A percentile compares a stretch with the other conserved stretches of the same genome.
phyloP scores from a whole-genome alignment of 2,797 vertebrate species.

The Psittacula echo region DNA sequence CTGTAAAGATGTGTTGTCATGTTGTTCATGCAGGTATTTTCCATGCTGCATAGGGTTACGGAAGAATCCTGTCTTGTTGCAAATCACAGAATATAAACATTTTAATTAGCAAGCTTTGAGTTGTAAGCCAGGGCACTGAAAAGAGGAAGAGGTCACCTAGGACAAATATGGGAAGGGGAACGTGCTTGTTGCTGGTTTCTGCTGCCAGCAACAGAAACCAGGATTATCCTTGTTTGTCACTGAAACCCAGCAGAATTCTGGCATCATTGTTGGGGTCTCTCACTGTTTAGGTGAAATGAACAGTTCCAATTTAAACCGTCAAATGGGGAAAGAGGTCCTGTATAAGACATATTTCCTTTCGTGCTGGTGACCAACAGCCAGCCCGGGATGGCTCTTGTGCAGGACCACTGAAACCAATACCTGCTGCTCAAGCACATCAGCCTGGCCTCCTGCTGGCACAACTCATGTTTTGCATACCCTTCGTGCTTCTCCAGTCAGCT shows the following conservation, averaged over 20 bases:
- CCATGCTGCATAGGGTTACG: background rate
- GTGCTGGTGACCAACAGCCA: background rate
- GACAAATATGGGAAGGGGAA: background rate
- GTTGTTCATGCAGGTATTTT: background rate
- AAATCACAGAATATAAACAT: background rate
- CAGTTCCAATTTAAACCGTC: background rate
- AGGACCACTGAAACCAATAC: background rate
- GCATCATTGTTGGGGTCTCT: background rate
- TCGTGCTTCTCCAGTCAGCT: conserved; percentile 12
- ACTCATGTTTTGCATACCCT: conserved; percentile 11
- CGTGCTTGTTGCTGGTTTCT: background rate
- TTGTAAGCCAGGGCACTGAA: background rate
- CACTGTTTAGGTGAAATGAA: background rate
- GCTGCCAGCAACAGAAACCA: background rate
- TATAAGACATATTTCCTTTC: background rate
- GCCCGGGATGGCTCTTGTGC: background rate
- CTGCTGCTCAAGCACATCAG: background rate
- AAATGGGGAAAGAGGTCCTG: background rate
- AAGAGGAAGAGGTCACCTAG: background rate
- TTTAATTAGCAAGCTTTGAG: background rate
- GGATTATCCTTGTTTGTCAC: background rate
- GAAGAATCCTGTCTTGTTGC: background rate
- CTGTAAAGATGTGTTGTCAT: background rate
- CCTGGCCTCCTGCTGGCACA: background rate
- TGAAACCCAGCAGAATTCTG: background rate